phyloP scores from a whole-genome alignment of 1,140 invertebrate genomes.

The Drosophila tani region DNA sequence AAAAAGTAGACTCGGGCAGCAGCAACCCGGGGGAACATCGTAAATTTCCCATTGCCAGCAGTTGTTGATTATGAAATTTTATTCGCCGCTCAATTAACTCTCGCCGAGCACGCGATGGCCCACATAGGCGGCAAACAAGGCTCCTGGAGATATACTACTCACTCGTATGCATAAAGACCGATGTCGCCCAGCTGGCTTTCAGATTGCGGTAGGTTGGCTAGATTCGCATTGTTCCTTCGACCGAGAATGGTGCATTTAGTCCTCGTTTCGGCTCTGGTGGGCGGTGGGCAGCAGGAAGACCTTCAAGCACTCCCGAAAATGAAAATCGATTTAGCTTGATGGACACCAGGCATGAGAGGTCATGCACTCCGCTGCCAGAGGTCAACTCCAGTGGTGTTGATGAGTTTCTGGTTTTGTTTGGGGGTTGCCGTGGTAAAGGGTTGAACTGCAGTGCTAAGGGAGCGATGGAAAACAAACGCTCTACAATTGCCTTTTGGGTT shows the following conservation, averaged over 20 bases:
- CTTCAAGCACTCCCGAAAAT: conserved; percentile 41
- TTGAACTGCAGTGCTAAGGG: not conserved
- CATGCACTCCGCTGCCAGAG: conserved; percentile 58
- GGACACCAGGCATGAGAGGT: conserved; percentile 50
- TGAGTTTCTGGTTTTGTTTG: conserved; percentile 11
- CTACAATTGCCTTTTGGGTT: not conserved
- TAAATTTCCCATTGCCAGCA: conserved; percentile 66
- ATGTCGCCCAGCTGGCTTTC: conserved; percentile 26
- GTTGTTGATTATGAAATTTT: conserved; percentile 75
- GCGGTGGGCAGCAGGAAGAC: conserved; percentile 16
- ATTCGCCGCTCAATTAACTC: conserved; percentile 73
- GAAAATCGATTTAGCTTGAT: conserved; percentile 59
- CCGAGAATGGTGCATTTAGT: conserved; percentile 58
- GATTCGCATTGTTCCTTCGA: conserved; percentile 3
- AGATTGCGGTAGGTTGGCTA: conserved; percentile 40
- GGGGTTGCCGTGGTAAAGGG: conserved; percentile 31
- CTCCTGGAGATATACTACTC: conserved; percentile 4
- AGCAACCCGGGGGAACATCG: conserved; percentile 33
- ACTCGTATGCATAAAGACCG: conserved; percentile 19
- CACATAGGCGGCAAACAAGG: conserved; percentile 41
- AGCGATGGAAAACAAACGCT: not conserved
- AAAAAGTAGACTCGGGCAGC: conserved; percentile 26
- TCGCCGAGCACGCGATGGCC: conserved; percentile 67
- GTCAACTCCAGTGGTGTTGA: conserved; percentile 59
- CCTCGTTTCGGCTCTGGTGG: not conserved